Evolutionary conservation across 1,140 invertebrate genomes (phyloP).

Genomic region (Lepidurus apus): DNA sequence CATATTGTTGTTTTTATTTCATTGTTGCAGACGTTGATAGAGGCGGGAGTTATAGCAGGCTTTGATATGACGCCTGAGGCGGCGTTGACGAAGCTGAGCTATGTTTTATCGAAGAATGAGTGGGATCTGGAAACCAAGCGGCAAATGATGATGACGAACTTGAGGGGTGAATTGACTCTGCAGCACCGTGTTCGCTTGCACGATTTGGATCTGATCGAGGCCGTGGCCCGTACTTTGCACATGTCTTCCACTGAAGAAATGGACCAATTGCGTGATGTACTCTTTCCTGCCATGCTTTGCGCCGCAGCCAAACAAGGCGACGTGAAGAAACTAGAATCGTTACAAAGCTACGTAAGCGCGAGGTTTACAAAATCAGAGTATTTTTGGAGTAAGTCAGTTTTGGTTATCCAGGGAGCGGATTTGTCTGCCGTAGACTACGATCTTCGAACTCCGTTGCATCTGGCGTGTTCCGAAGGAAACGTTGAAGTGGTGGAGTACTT

Average conservation of each 20-base stretch:
- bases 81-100: slow-evolving; percentile 83
- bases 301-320: slow-evolving; percentile 64
- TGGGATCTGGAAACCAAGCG: slow-evolving; percentile 68
- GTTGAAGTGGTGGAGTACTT: slow-evolving; percentile 63
- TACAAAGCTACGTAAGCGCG: slow-evolving; percentile 37
- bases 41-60: slow-evolving; percentile 75
- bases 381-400: neutral
- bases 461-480: slow-evolving; percentile 68
- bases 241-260: slow-evolving; percentile 63
- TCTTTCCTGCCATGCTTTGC: slow-evolving; percentile 72
- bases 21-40: slow-evolving; percentile 47
- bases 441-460: slow-evolving; percentile 70
- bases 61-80: slow-evolving; percentile 94
- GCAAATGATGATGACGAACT: slow-evolving; percentile 72
- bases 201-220: slow-evolving; percentile 60
- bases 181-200: slow-evolving; percentile 41
- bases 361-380: slow-evolving; percentile 40
- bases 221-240: slow-evolving; percentile 59
- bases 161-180: slow-evolving; percentile 61
- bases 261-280: slow-evolving; percentile 60
- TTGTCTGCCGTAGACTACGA: slow-evolving; percentile 71
- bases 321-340: slow-evolving; percentile 48
- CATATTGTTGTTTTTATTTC: neutral
- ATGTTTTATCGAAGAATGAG: slow-evolving; percentile 78
- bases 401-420: slow-evolving; percentile 54